Conservation (phyloP, 2,113 vertebrate genomes). For the Dipodomys stephensi region DNA sequence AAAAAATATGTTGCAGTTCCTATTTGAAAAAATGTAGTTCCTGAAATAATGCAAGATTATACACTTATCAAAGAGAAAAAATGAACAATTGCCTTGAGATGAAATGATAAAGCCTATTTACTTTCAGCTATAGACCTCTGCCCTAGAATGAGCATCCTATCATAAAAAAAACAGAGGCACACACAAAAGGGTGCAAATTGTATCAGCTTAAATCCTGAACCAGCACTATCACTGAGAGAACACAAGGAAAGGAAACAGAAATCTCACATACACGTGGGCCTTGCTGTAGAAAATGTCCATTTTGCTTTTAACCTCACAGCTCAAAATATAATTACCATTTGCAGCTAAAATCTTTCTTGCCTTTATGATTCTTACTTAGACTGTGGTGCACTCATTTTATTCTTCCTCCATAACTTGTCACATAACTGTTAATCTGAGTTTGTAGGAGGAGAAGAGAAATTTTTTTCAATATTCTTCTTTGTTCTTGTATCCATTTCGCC, state of each 20-base stretch:
- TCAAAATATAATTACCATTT: constrained; percentile 57
- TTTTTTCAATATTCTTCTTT: background rate
- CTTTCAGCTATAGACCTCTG: background rate
- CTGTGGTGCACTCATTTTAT: constrained; percentile 27
- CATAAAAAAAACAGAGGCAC: background rate
- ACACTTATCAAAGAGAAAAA: background rate
- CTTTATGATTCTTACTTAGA: constrained; percentile 35
- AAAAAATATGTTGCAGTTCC: constrained; percentile 71
- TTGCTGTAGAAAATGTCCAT: constrained; percentile 26
- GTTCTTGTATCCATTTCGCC: constrained; percentile 9
- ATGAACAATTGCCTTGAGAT: background rate
- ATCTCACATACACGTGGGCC: background rate
- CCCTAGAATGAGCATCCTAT: background rate
- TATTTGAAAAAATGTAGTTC: constrained; percentile 69
- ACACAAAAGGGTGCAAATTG: background rate
- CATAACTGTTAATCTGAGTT: constrained; percentile 8
- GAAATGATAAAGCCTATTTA: background rate
- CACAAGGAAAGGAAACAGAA: background rate
- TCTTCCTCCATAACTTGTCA: background rate
- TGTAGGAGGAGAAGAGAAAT: background rate
- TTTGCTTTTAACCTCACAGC: constrained; percentile 24
- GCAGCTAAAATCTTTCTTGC: constrained; percentile 32
- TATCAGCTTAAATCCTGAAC: background rate
- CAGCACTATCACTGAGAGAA: background rate
- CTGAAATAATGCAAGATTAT: background rate